Evolutionary conservation across 2,113 vertebrate species (phyloP).

Genomic region (Periophthalmodon schlosseri): DNA sequence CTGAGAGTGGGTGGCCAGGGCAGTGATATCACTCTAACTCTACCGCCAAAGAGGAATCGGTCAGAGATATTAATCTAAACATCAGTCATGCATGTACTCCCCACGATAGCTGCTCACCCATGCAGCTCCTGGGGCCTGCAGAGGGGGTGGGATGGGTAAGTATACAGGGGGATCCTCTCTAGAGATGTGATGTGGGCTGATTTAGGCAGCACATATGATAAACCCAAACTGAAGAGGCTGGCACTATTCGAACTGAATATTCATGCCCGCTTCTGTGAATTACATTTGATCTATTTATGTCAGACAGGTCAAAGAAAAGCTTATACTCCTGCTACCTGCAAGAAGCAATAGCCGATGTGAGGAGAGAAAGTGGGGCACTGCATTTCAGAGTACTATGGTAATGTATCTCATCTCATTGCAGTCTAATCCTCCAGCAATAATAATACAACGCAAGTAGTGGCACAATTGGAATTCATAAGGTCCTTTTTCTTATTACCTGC

Average conservation of each 20-base stretch:
- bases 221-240: conserved; percentile 47
- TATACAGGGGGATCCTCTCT: conserved; percentile 54
- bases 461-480: conserved; percentile 41
- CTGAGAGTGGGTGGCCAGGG: conserved; percentile 44
- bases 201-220: conserved; percentile 48
- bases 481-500: conserved; percentile 46
- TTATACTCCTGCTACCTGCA: conserved; percentile 38
- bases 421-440: conserved; percentile 42
- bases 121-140: conserved; percentile 60
- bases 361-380: conserved; percentile 16
- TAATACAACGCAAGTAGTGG: conserved; percentile 26
- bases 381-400: conserved; percentile 31
- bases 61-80: conserved; percentile 73
- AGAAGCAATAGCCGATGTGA: conserved; percentile 19
- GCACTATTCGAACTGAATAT: conserved; percentile 42
- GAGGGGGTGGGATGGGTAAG: conserved; percentile 36
- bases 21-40: conserved; percentile 44
- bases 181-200: conserved; percentile 50
- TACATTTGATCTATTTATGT: conserved; percentile 40
- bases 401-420: conserved; percentile 45
- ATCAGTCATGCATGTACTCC: conserved; percentile 76
- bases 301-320: conserved; percentile 34
- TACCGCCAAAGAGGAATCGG: conserved; percentile 58
- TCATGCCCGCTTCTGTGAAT: conserved; percentile 34
- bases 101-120: conserved; percentile 72